Evolutionary conservation across 2,797 vertebrate genomes (phyloP).

Genomic region (Orestias chungarensis): DNA sequence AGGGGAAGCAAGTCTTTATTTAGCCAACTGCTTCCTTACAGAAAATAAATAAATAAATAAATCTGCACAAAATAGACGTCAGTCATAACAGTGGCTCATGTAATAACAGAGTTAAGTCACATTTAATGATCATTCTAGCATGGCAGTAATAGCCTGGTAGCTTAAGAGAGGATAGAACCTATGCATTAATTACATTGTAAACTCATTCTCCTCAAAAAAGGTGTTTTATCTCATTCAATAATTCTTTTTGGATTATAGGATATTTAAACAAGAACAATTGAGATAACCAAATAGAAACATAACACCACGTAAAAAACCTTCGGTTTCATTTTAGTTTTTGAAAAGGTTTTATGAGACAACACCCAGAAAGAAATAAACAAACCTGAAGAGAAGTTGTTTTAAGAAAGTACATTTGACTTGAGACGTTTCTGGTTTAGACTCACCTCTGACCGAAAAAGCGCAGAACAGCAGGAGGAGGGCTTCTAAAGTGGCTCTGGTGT

Average conservation of each 20-base stretch:
- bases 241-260: neutral
- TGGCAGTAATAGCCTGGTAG: constrained; percentile 24
- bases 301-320: too few relatives aligned
- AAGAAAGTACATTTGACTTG: constrained; percentile 4
- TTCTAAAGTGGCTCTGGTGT: constrained; percentile 20
- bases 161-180: neutral
- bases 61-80: constrained; percentile 3
- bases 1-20: neutral
- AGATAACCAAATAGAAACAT: too few relatives aligned
- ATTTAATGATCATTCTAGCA: constrained; percentile 33
- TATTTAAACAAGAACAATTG: too few relatives aligned
- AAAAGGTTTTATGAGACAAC: constrained; percentile 2
- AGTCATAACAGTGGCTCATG: constrained; percentile 42
- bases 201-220: neutral
- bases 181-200: neutral
- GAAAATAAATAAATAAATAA: neutral
- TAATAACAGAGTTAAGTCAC: constrained; percentile 46
- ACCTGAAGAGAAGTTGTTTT: neutral
- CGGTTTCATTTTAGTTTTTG: neutral
- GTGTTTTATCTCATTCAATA: neutral
- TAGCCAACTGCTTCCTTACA: constrained; percentile 12
- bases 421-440: constrained; percentile 36
- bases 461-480: constrained; percentile 44
- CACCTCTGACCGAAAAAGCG: constrained; percentile 67
- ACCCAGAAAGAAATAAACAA: constrained; percentile 6